phyloP scores from a whole-genome alignment of 2,888 invertebrate genomes.

The Clostera curtula region DNA sequence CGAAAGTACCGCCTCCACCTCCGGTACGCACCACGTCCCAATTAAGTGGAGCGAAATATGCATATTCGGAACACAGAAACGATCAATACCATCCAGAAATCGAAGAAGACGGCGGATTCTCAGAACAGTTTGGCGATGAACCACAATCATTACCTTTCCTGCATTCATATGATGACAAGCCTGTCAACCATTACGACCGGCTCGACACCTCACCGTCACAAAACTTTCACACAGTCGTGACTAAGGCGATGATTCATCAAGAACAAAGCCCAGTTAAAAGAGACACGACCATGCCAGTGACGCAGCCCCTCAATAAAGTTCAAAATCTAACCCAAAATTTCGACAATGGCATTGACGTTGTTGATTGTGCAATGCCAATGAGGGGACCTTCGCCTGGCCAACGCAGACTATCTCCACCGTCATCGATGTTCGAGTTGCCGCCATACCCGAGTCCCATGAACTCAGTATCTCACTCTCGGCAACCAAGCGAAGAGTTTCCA shows the following conservation, averaged over 20 bases:
- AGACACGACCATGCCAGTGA: slow-evolving; percentile 40
- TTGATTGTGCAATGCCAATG: slow-evolving; percentile 73
- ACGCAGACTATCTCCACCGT: no score
- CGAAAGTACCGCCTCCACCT: slow-evolving; percentile 90
- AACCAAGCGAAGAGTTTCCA: slow-evolving; percentile 92
- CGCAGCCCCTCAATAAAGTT: slow-evolving; percentile 42
- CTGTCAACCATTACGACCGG: slow-evolving; percentile 50
- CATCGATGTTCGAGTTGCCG: slow-evolving; percentile 80
- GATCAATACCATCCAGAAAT: slow-evolving; percentile 58
- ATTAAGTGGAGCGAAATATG: slow-evolving; percentile 81
- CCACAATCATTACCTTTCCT: slow-evolving; percentile 78
- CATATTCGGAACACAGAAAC: slow-evolving; percentile 67
- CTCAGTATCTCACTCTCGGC: slow-evolving; percentile 86
- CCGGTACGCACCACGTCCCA: slow-evolving; percentile 91
- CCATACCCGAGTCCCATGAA: slow-evolving; percentile 88
- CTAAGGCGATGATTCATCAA: slow-evolving; percentile 89
- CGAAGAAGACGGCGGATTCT: slow-evolving; percentile 65
- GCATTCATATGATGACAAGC: slow-evolving; percentile 69
- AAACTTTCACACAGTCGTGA: slow-evolving; percentile 82
- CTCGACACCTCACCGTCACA: slow-evolving; percentile 57
- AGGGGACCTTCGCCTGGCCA: slow-evolving; percentile 54
- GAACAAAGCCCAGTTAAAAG: slow-evolving; percentile 82
- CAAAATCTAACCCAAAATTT: slow-evolving; percentile 57
- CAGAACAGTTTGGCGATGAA: slow-evolving; percentile 71
- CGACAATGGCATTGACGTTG: slow-evolving; percentile 76